Conservation (phyloP, 2,797 vertebrate species). For the Acomys russatus region DNA sequence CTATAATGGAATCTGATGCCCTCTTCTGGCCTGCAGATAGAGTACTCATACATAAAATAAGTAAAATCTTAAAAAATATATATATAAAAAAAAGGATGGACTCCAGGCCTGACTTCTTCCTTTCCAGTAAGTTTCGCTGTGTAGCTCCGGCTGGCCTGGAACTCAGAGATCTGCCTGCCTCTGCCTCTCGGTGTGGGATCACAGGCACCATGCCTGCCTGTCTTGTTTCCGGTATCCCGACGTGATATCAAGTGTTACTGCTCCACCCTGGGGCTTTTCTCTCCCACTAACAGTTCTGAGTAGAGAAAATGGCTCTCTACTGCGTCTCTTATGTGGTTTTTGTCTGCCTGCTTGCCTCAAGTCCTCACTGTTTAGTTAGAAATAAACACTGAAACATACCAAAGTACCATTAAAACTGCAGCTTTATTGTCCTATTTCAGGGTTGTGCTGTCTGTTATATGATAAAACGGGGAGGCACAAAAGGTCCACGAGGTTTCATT, state of each 20-base stretch:
- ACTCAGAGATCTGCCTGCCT: background rate
- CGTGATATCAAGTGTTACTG: background rate
- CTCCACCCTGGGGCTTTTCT: background rate
- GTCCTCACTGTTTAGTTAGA: slow-evolving; percentile 40
- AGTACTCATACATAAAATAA: no score
- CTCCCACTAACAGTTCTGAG: background rate
- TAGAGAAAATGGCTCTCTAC: no score
- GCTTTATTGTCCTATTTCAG: slow-evolving; percentile 74
- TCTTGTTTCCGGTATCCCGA: background rate
- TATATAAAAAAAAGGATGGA: no score
- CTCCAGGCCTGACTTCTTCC: background rate
- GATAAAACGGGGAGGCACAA: background rate
- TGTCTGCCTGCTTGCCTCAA: background rate
- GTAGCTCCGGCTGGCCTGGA: background rate
- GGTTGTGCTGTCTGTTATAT: slow-evolving; percentile 22
- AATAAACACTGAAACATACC: background rate
- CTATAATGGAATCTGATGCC: no score
- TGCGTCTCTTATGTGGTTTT: background rate
- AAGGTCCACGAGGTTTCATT: slow-evolving; percentile 12
- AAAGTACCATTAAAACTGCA: slow-evolving; percentile 25
- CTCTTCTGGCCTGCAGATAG: no score
- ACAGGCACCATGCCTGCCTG: background rate
- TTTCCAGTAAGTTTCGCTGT: background rate
- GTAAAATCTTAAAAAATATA: no score
- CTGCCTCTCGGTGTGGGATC: background rate